Evolutionary conservation across 2,888 invertebrate species (phyloP).

Genomic region (Chrysopilus asiliformis): DNA sequence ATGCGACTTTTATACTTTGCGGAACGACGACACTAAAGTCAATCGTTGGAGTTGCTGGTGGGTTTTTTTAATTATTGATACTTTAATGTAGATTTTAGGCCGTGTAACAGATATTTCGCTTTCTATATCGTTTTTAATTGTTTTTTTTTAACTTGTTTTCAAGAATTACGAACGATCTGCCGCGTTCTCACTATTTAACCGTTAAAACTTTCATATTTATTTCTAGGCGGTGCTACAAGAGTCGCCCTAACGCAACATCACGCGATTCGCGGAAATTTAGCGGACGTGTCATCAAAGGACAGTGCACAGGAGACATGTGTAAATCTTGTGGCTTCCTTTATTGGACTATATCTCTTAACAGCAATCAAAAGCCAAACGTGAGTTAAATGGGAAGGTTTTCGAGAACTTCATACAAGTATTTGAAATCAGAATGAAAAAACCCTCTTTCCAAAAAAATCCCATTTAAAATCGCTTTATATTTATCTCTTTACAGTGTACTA

Average conservation of each 20-base stretch:
- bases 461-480: conserved; percentile 6
- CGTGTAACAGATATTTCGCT: no score
- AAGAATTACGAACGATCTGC: no score
- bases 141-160: no score
- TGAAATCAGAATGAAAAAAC: conserved; percentile 4
- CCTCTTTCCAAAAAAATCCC: background rate
- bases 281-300: conserved; percentile 86
- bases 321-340: conserved; percentile 71
- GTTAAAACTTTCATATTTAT: no score
- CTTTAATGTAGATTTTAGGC: background rate
- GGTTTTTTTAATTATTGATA: conserved; percentile 10
- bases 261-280: conserved; percentile 77
- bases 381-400: no score
- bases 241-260: conserved; percentile 90
- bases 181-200: no score
- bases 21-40: conserved; percentile 65
- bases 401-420: conserved; percentile 14
- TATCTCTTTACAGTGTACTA: conserved; percentile 44
- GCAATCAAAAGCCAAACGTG: conserved; percentile 42
- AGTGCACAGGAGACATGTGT: conserved; percentile 95
- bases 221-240: conserved; percentile 74
- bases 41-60: conserved; percentile 79
- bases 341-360: conserved; percentile 63
- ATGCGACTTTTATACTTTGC: conserved; percentile 54
- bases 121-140: no score